Conservation (phyloP, 2,113 vertebrate genomes). For the Xiphias gladius region DNA sequence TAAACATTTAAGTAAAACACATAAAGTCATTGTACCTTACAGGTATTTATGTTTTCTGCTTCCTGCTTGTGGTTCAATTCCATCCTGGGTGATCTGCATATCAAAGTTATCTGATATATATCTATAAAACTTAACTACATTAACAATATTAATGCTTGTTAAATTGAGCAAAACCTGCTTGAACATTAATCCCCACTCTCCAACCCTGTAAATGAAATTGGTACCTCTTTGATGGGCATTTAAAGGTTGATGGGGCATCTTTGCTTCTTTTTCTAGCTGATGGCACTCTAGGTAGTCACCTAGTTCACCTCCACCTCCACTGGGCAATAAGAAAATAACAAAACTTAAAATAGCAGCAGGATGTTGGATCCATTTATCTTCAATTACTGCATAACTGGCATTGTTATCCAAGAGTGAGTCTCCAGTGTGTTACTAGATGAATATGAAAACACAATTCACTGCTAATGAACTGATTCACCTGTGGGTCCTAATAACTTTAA, state of each 20-base stretch:
- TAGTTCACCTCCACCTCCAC: neutral
- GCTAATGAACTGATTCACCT: conserved; percentile 63
- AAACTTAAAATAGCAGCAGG: neutral
- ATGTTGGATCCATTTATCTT: conserved; percentile 13
- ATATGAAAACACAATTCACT: conserved; percentile 40
- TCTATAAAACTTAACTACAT: neutral
- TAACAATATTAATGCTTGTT: neutral
- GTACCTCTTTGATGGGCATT: conserved; percentile 15
- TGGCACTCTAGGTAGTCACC: neutral
- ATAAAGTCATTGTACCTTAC: neutral
- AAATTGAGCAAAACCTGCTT: neutral
- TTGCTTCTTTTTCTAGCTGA: neutral
- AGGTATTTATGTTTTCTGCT: neutral
- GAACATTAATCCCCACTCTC: neutral
- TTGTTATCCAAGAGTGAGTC: conserved; percentile 7
- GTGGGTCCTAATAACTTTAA: conserved; percentile 71
- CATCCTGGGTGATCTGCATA: neutral
- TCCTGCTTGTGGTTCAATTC: neutral
- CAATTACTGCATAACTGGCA: conserved; percentile 8
- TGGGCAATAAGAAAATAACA: neutral
- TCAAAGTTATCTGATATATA: neutral
- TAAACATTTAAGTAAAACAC: neutral
- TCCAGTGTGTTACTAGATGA: conserved; percentile 16
- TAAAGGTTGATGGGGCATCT: neutral
- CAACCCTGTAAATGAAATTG: neutral